Evolutionary conservation across 2,888 invertebrate species (phyloP).

Genomic region (Digitonthophagus gazella): DNA sequence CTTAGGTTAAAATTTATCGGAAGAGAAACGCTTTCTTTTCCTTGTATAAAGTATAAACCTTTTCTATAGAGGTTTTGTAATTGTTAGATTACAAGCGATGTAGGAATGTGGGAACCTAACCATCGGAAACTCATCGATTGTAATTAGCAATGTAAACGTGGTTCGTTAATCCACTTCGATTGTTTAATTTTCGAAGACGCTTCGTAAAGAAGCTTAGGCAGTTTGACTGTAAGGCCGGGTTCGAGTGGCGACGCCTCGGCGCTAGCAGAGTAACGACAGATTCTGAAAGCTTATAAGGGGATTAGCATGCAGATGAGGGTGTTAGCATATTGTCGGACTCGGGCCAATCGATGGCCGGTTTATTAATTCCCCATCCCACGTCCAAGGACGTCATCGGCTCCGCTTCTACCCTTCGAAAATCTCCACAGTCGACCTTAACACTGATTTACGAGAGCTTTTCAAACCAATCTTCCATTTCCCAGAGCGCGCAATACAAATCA

Average conservation of each 20-base stretch:
- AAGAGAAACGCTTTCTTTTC: too few relatives aligned
- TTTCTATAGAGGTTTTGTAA: too few relatives aligned
- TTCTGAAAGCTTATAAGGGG: constrained; percentile 29
- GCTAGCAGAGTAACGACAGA: neutral
- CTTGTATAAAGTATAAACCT: too few relatives aligned
- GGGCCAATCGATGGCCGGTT: constrained; percentile 33
- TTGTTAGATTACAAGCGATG: too few relatives aligned
- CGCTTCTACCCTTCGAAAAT: neutral
- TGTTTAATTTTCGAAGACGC: constrained; percentile 7
- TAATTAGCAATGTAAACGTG: neutral
- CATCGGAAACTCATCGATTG: neutral
- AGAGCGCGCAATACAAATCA: too few relatives aligned
- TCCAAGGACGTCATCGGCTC: neutral
- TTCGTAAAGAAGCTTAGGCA: neutral
- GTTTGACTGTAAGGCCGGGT: constrained; percentile 29
- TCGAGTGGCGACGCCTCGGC: neutral
- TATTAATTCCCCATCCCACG: constrained; percentile 28
- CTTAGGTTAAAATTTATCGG: too few relatives aligned
- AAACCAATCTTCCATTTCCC: too few relatives aligned
- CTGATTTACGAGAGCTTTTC: too few relatives aligned
- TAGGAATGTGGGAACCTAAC: too few relatives aligned
- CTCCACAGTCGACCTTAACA: neutral
- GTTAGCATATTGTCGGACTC: constrained; percentile 36
- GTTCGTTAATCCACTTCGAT: constrained; percentile 5
- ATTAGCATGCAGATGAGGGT: constrained; percentile 39